These are phyloP conservation scores for Sylvilagus floridanus DNA, from an alignment of 2,797 vertebrate genomes.

Conservation along the genomic window DNA sequence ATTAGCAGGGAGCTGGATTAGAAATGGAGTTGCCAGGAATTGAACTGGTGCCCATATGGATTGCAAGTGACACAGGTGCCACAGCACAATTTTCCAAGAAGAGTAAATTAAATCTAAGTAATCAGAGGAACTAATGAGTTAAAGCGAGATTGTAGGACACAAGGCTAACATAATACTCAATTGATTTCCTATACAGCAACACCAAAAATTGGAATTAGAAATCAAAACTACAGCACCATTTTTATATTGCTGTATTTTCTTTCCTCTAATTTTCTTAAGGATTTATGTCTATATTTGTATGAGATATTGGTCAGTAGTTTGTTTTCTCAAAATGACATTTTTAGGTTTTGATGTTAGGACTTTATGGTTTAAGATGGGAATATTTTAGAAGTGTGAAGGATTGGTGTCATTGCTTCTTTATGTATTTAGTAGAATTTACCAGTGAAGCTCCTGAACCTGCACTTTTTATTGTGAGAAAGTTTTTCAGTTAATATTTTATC, in stretches of 20 bases:
- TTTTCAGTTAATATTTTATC: not conserved
- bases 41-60: too few species aligned
- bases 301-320: not conserved
- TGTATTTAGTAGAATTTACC: not conserved
- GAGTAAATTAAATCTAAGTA: not conserved
- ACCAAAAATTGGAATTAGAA: not conserved
- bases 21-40: too few species aligned
- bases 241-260: not conserved
- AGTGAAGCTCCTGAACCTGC: not conserved
- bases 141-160: not conserved
- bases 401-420: not conserved
- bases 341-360: not conserved
- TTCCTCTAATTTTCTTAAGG: constrained; percentile 9
- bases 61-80: too few species aligned
- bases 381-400: not conserved
- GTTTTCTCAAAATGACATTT: not conserved
- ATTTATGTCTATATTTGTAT: not conserved
- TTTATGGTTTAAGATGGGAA: not conserved
- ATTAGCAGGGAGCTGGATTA: too few species aligned
- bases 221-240: not conserved
- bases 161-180: not conserved
- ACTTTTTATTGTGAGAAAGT: not conserved
- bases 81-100: not conserved
- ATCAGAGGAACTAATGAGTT: not conserved
- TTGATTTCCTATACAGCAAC: constrained; percentile 6